Evolutionary conservation across 2,888 invertebrate species (phyloP).

Genomic region (Oscheius sp.): DNA sequence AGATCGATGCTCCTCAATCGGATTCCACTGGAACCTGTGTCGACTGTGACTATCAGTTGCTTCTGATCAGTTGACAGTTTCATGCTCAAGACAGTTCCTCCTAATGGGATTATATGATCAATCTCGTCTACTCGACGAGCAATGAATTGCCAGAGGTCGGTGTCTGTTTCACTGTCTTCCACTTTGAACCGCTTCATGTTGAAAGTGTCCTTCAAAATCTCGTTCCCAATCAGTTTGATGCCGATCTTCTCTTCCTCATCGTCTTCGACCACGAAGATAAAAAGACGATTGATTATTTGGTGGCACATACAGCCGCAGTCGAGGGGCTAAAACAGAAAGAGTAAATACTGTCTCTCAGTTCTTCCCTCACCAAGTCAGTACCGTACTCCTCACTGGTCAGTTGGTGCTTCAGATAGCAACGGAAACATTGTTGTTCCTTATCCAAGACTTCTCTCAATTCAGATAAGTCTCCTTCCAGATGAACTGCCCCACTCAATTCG

Average conservation of each 20-base stretch:
- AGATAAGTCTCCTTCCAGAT: slow-evolving; percentile 22
- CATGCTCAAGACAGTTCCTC: slow-evolving; percentile 14
- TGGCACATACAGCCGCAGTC: slow-evolving; percentile 38
- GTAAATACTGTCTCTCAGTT: slow-evolving; percentile 1
- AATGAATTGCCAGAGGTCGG: slow-evolving; percentile 32
- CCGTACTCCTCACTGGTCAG: slow-evolving; percentile 35
- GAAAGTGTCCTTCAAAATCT: slow-evolving; percentile 33
- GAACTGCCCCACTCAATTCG: slow-evolving; percentile 10
- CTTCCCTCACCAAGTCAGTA: not conserved
- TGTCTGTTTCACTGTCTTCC: slow-evolving; percentile 20
- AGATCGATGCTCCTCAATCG: slow-evolving; percentile 28
- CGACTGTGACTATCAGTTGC: slow-evolving; percentile 16
- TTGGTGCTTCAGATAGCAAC: slow-evolving; percentile 38
- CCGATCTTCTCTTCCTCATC: slow-evolving; percentile 27
- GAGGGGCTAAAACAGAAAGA: not conserved
- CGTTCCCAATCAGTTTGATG: slow-evolving; percentile 35
- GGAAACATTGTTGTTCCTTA: slow-evolving; percentile 37
- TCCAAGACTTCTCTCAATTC: slow-evolving; percentile 37
- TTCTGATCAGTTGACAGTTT: slow-evolving; percentile 34
- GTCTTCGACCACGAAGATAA: slow-evolving; percentile 33
- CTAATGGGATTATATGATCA: slow-evolving; percentile 31
- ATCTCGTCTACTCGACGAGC: slow-evolving; percentile 24
- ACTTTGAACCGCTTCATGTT: slow-evolving; percentile 27
- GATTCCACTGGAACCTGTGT: not conserved
- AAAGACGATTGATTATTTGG: slow-evolving; percentile 22